A percentile compares a stretch with the other conserved stretches of the same genome.
These are phyloP conservation scores for Ochropleura leucogaster DNA, from an alignment of 2,888 invertebrate species.

Conservation along the genomic window DNA sequence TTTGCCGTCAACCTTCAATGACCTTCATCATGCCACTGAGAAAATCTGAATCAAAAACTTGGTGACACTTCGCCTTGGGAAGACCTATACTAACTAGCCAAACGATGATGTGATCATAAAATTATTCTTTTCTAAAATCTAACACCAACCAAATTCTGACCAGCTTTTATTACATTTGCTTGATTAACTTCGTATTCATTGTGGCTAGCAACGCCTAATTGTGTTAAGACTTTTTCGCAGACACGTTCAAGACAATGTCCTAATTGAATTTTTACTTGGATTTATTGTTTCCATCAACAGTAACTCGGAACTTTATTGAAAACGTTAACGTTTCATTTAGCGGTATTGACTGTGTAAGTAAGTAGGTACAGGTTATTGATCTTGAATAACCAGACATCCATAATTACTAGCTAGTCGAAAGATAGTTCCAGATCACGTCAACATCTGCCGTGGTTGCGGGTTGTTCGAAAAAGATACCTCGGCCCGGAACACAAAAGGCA, in stretches of 20 bases:
- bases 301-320: conserved; percentile 4
- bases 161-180: conserved; percentile 1
- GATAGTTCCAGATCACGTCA: background rate
- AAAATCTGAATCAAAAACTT: no score
- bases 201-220: conserved; percentile 26
- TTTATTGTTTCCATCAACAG: conserved; percentile 21
- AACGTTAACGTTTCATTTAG: background rate
- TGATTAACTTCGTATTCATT: background rate
- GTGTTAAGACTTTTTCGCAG: conserved; percentile 44
- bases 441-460: background rate
- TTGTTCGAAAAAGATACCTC: background rate
- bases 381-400: background rate
- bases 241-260: conserved; percentile 4
- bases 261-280: conserved; percentile 39
- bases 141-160: background rate
- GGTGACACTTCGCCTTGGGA: no score
- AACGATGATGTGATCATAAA: no score
- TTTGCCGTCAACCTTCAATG: no score
- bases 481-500: no score
- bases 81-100: no score
- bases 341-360: background rate
- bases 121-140: background rate
- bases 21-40: no score
- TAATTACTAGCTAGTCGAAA: background rate
- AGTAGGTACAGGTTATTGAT: background rate